Conservation (phyloP, 2,888 invertebrate genomes). For the Scelioninae gen. 2 region DNA sequence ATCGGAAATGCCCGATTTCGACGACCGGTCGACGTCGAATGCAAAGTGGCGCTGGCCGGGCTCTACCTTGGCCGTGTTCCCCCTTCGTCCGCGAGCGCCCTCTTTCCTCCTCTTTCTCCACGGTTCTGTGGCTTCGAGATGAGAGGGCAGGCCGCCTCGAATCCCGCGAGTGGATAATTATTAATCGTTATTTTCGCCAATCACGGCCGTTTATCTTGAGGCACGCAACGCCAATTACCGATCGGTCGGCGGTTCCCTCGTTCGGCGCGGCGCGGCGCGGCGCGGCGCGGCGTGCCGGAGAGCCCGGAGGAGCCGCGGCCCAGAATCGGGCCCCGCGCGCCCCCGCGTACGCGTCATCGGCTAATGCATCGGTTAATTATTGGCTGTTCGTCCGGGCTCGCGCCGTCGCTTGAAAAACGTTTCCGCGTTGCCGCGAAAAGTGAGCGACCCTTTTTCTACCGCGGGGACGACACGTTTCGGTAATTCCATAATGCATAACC, state of each 20-base stretch:
- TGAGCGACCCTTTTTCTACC: slow-evolving; percentile 24
- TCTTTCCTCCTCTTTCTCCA: slow-evolving; percentile 18
- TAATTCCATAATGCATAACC: slow-evolving; percentile 49
- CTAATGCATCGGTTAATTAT: slow-evolving; percentile 66
- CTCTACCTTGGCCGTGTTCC: slow-evolving; percentile 26
- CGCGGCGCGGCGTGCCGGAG: too few relatives aligned
- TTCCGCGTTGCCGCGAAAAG: slow-evolving; percentile 66
- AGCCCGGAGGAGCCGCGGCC: slow-evolving; percentile 38
- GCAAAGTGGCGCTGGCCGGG: slow-evolving; percentile 38
- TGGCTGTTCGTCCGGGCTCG: slow-evolving; percentile 60
- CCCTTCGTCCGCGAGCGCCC: slow-evolving; percentile 42
- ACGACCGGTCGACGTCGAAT: too few relatives aligned
- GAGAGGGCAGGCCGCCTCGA: slow-evolving; percentile 70
- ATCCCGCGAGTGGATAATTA: slow-evolving; percentile 73
- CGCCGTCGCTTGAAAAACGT: slow-evolving; percentile 52
- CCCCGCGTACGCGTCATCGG: slow-evolving; percentile 54
- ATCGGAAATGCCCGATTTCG: too few relatives aligned
- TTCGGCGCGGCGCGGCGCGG: too few relatives aligned
- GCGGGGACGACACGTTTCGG: slow-evolving; percentile 36
- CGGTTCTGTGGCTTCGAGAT: slow-evolving; percentile 63
- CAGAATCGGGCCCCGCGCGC: slow-evolving; percentile 58
- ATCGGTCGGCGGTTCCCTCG: slow-evolving; percentile 65
- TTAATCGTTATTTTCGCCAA: slow-evolving; percentile 74
- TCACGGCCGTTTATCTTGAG: slow-evolving; percentile 73
- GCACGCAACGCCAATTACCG: slow-evolving; percentile 74